Percentiles rank a stretch among this genome's conserved stretches.
phyloP scores from a whole-genome alignment of 2,888 invertebrate genomes.

The Polietes domitor region DNA sequence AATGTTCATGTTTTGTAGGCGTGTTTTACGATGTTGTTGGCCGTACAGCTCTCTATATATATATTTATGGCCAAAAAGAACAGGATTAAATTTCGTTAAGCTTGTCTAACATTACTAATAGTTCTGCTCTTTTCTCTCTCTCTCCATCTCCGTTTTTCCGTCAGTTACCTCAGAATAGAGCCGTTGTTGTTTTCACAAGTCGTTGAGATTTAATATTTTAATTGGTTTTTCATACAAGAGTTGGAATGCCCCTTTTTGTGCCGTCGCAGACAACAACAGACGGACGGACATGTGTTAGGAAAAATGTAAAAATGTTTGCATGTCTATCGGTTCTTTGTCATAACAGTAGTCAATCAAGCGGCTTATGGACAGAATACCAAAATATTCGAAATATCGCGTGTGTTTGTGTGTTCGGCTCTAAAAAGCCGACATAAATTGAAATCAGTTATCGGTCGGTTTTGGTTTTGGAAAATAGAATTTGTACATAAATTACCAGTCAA shows the following conservation, averaged over 20 bases:
- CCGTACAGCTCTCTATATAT: neutral
- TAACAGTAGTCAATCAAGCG: conserved; percentile 57
- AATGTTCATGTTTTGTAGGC: conserved; percentile 52
- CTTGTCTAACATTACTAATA: conserved; percentile 43
- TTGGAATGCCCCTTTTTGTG: neutral
- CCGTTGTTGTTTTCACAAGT: neutral
- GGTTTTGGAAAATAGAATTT: neutral
- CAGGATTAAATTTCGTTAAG: conserved; percentile 31
- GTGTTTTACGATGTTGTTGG: conserved; percentile 43
- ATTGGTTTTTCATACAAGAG: conserved; percentile 42
- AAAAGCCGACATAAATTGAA: neutral
- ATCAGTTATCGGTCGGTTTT: no score
- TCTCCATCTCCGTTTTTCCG: neutral
- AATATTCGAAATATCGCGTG: neutral
- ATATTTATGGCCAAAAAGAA: conserved; percentile 24
- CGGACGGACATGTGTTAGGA: conserved; percentile 14
- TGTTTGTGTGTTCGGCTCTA: neutral
- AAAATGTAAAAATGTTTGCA: conserved; percentile 48
- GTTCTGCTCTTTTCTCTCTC: conserved; percentile 27
- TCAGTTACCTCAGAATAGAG: neutral
- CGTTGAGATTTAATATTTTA: conserved; percentile 52
- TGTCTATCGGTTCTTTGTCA: conserved; percentile 48
- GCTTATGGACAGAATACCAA: conserved; percentile 7
- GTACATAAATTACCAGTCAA: conserved; percentile 41
- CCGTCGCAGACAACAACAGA: neutral